Evolutionary conservation across 1,140 invertebrate species (phyloP).

Genomic region (Bombus superbus): DNA sequence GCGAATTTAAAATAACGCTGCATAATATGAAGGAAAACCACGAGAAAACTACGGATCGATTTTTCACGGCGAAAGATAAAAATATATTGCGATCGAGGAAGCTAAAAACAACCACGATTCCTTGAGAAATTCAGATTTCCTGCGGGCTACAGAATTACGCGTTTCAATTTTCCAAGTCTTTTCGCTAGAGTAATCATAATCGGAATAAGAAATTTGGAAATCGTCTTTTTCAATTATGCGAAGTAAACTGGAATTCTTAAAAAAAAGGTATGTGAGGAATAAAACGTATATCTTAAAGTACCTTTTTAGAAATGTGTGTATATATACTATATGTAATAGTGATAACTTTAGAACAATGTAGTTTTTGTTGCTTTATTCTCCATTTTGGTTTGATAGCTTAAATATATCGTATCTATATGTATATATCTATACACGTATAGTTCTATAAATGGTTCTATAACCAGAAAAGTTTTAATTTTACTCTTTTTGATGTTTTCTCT

Average conservation of each 20-base stretch:
- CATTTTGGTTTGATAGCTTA: too few species aligned
- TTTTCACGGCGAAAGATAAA: conserved; percentile 9
- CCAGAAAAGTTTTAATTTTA: background rate
- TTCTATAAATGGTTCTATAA: too few species aligned
- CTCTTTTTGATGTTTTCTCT: background rate
- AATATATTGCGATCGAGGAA: conserved; percentile 22
- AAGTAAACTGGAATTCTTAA: background rate
- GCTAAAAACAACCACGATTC: background rate
- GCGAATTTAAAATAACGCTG: conserved; percentile 29
- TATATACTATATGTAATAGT: too few species aligned
- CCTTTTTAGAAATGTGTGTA: too few species aligned
- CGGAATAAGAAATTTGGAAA: background rate
- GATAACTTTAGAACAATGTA: too few species aligned
- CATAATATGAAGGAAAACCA: conserved; percentile 2
- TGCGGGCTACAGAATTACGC: background rate
- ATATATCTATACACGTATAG: too few species aligned
- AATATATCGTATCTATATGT: too few species aligned
- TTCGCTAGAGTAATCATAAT: background rate
- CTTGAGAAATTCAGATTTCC: background rate
- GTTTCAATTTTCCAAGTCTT: background rate
- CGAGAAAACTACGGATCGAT: conserved; percentile 20
- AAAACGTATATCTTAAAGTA: too few species aligned
- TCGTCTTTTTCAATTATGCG: background rate
- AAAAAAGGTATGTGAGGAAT: background rate
- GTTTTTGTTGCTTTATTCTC: too few species aligned